phyloP scores from a whole-genome alignment of 23 tunicate species.

The Clavelina lepadiformis region DNA sequence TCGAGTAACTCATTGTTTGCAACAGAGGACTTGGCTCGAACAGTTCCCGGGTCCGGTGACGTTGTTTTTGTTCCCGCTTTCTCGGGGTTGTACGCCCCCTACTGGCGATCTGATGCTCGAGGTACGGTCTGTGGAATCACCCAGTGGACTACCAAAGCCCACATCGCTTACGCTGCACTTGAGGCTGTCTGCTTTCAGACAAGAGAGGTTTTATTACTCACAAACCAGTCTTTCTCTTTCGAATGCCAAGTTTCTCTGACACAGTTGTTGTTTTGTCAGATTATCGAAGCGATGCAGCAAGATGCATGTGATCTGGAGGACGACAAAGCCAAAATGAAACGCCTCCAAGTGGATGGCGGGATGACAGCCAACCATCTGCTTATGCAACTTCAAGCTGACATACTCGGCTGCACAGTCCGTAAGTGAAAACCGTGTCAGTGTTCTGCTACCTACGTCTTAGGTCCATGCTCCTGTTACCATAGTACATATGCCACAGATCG shows the following conservation, averaged over 20 bases:
- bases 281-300: conserved; percentile 78
- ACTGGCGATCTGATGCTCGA: conserved; percentile 92
- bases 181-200: conserved; percentile 97
- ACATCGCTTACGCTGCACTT: conserved; percentile 88
- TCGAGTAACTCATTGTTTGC: neutral
- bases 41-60: conserved; percentile 55
- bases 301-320: conserved; percentile 32
- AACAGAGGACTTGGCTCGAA: conserved; percentile 70
- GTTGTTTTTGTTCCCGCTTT: conserved; percentile 96
- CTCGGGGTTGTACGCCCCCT: conserved; percentile 90
- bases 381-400: conserved; percentile 97
- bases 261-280: conserved; percentile 18
- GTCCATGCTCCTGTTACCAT: too few relatives aligned
- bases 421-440: too few relatives aligned
- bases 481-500: too few relatives aligned
- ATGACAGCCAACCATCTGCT: conserved; percentile 86
- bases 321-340: conserved; percentile 3
- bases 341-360: conserved; percentile 94
- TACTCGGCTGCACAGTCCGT: conserved; percentile 87
- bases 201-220: conserved; percentile 41
- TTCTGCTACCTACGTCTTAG: too few relatives aligned
- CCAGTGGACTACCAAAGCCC: conserved; percentile 90
- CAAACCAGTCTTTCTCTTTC: neutral
- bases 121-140: conserved; percentile 94
- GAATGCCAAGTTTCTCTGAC: neutral